phyloP scores from a whole-genome alignment of 2,113 vertebrate genomes.

The Picathartes gymnocephalus region DNA sequence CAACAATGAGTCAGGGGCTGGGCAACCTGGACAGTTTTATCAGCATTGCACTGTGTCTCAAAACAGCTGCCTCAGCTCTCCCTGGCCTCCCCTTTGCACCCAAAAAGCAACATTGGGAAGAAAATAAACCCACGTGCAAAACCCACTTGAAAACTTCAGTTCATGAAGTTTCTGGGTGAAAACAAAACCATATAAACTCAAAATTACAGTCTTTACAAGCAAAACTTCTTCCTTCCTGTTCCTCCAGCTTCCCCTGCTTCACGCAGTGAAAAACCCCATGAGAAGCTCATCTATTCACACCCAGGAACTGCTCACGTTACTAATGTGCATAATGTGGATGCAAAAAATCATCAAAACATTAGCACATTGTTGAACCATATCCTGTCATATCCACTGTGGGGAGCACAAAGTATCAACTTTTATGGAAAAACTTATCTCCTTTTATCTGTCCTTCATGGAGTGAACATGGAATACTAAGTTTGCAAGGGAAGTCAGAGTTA shows the following conservation, averaged over 20 bases:
- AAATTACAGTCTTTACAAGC: background rate
- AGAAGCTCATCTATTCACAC: slow-evolving; percentile 8
- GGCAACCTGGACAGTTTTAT: background rate
- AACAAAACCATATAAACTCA: background rate
- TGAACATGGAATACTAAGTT: background rate
- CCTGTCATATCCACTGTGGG: background rate
- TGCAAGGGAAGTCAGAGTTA: background rate
- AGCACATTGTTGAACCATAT: background rate
- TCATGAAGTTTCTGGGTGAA: background rate
- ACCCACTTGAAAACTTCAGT: background rate
- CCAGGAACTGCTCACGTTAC: background rate
- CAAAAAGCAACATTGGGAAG: background rate
- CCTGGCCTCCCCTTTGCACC: background rate
- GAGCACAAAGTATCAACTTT: background rate
- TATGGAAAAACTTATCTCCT: background rate
- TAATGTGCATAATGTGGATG: background rate
- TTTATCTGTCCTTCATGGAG: background rate
- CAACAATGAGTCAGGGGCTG: background rate
- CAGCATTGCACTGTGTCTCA: background rate
- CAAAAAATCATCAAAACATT: background rate
- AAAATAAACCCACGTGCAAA: background rate
- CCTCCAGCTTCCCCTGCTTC: background rate
- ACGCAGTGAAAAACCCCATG: background rate
- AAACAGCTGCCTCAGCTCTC: background rate
- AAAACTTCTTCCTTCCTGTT: slow-evolving; percentile 11